Evolutionary conservation across 2,797 vertebrate genomes (phyloP), one percentile per base, ranked within the genome.

Genomic region (Austrolebias charrua): DNA sequence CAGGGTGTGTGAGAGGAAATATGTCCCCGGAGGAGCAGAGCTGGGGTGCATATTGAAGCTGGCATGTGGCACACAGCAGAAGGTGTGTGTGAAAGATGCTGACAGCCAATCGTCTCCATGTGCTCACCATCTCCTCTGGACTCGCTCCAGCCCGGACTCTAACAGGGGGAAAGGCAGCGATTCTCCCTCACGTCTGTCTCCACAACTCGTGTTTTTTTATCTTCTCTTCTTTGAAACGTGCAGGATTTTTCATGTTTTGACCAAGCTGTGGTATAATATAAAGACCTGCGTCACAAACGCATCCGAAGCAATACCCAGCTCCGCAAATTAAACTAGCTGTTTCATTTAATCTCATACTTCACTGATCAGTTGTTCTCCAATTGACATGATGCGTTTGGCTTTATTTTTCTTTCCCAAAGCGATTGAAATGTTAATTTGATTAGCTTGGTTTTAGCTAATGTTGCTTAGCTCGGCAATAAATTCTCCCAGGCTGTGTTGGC

Each of bases 1-100:
- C 65, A 59, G 61, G 48, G 60, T 54, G 46, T 61, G 69, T 46
- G 55, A 57, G 60, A 85, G 53, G 45, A 80, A 38, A 81, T 60
- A 31, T 47, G 42, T 62, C 68, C 65, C 75, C 68, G 1, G 40
- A 73, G 76, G 63, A 76, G 53, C 64, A 58, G 52, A 38, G 11
- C 42, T n/a, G 51, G 66, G 66, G 24, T 69, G 67, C 68, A 72
- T 86, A 74, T 78, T 76, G 72, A 80, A 78, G 76, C 75, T 76
- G 74, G 63, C 76, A 66, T 75, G 58, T 4, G 45, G 55, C 56
- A 51, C 69, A 49, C 48, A 69, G 63, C 35, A 63, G 68, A 62
- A 62, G 58, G 62, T 60, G 64, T 71, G 67, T 63, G 63, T 66
- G 57, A 80, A 71, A 80, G 73, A 49, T 72, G 75, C 59, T 73